Evolutionary conservation across 2,113 vertebrate species (phyloP).

Genomic region (Leucopsar rothschildi): DNA sequence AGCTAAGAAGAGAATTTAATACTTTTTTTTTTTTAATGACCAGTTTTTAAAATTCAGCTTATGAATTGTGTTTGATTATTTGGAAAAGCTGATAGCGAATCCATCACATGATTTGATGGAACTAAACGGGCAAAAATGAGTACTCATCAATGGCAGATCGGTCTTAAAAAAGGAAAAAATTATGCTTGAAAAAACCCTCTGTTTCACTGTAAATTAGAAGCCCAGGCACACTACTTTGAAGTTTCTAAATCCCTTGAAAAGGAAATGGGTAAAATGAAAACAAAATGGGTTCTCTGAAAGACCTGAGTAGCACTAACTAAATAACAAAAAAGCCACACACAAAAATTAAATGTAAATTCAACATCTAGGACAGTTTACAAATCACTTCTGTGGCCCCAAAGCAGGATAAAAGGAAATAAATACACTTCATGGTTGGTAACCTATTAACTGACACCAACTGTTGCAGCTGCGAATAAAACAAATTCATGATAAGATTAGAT

Average conservation of each 20-base stretch:
- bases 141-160: not conserved
- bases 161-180: not conserved
- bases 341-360: conserved; percentile 18
- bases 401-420: conserved; percentile 60
- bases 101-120: not conserved
- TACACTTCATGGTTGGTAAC: conserved; percentile 70
- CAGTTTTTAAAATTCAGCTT: not conserved
- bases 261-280: not conserved
- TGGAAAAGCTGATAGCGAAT: not conserved
- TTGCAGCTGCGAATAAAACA: conserved; percentile 71
- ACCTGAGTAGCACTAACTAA: not conserved
- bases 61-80: not conserved
- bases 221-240: not conserved
- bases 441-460: conserved; percentile 75
- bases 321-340: not conserved
- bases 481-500: conserved; percentile 75
- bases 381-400: conserved; percentile 36
- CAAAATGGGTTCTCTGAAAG: not conserved
- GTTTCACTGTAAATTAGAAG: not conserved
- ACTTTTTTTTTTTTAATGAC: not conserved
- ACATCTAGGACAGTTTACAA: conserved; percentile 36
- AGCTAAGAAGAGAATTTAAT: not conserved
- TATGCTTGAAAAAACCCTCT: not conserved
- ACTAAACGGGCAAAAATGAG: not conserved
- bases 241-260: not conserved